Base-by-base conservation (phyloP, 2,888 invertebrate species). In the Myathropa florea region DNA sequence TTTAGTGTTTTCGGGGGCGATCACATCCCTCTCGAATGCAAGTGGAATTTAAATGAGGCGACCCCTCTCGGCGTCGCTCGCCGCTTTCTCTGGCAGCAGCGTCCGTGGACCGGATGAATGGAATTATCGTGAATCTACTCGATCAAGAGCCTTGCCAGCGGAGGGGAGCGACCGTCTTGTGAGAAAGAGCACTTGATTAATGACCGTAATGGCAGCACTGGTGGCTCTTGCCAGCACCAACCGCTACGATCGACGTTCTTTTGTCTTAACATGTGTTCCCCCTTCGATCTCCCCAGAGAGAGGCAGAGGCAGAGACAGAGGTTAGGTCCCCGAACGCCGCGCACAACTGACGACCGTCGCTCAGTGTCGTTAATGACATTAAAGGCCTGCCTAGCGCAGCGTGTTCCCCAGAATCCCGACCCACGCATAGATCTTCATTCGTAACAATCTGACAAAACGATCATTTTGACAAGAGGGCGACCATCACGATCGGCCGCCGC, bases 141-240 rank as follows among this genome's bases (percentile, higher is more conserved):
- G 84, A 85, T 81, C 71, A 67, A 46, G 33, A 23, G 78, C 63
- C 46, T 55, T 70, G 70, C n/a, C 57, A 33, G 9, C 7, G 33
- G 33, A 33, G 33, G 33, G 33, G 33, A 33, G 33, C 33, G 33
- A 33, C 33, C 39, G 39, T n/a, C 39, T 46, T n/a, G 39, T 65
- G 81, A 63, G 77, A 77, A 77, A 68, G 72, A 82, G 64, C 77
- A 82, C 68, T 82, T 85, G 82, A 85, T 82, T 77, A 78, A 85
- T 85, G 71, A 73, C 77, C 61, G 28, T 63, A 61, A 64, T 23
- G 26, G 72, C 83, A 70, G 36, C 63, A 30, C 61, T 80, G 76
- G 84, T 67, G 65, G 67, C 72, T 76, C 76, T 70, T 78, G 68
- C 64, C 85, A 70, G 64, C 46, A 61, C 28, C 39, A 60, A 60